These are phyloP conservation scores for Helleia helle DNA, from an alignment of 2,888 invertebrate genomes.

Conservation along the genomic window DNA sequence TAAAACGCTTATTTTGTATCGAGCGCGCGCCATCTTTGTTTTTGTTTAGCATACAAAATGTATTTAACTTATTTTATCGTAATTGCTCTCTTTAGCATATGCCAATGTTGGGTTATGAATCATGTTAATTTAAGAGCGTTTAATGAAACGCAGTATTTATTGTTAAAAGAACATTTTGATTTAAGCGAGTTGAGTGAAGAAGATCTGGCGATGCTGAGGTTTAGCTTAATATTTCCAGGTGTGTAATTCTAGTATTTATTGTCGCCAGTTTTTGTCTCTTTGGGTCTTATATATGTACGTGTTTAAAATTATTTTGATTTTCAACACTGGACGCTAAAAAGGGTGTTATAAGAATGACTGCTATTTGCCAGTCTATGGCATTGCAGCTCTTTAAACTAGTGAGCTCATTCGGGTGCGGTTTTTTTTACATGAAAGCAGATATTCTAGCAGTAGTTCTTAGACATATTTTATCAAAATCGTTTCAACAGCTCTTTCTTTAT, in stretches of 20 bases:
- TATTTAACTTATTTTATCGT: constrained; percentile 10
- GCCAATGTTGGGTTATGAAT: constrained; percentile 29
- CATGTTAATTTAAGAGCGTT: constrained; percentile 20
- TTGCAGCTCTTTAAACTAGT: no score
- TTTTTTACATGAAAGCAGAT: no score
- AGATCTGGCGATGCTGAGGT: constrained; percentile 21
- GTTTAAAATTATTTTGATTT: no score
- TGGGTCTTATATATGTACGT: no score
- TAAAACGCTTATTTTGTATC: background rate
- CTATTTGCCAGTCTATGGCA: no score
- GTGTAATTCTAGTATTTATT: constrained; percentile 12
- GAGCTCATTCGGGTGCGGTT: no score
- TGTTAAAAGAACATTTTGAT: constrained; percentile 14
- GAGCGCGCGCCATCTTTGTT: constrained; percentile 1
- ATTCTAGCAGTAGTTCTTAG: no score
- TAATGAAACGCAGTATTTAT: constrained; percentile 10
- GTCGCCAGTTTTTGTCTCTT: background rate
- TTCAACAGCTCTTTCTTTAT: no score
- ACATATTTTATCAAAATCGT: no score
- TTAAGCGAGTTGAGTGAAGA: constrained; percentile 13
- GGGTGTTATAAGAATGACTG: no score
- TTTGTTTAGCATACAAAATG: constrained; percentile 2
- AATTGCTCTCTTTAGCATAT: constrained; percentile 11
- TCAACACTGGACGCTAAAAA: no score
- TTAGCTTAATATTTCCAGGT: constrained; percentile 43